Conservation (phyloP, 1,140 invertebrate species). For the Lordiphosa collinella region DNA sequence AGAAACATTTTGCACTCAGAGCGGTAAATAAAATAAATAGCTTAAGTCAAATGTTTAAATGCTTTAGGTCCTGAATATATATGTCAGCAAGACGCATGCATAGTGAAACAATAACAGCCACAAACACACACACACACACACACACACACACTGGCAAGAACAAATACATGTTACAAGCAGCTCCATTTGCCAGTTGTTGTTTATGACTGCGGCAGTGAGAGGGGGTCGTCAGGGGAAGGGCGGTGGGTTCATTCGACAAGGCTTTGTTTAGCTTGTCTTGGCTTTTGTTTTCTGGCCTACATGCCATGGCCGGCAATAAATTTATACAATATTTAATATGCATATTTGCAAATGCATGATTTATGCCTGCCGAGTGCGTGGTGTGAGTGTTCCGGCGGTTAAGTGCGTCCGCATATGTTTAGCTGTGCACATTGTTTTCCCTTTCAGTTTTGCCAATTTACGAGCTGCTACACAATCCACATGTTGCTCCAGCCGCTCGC, state of each 20-base stretch:
- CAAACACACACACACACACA: constrained; percentile 16
- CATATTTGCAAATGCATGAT: constrained; percentile 67
- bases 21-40: constrained; percentile 53
- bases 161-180: constrained; percentile 47
- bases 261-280: constrained; percentile 41
- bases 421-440: constrained; percentile 10
- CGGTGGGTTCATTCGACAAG: constrained; percentile 34
- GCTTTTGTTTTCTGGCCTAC: constrained; percentile 52
- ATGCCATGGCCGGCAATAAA: constrained; percentile 52
- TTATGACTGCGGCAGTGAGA: constrained; percentile 36
- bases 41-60: constrained; percentile 43
- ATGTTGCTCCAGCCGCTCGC: constrained; percentile 4
- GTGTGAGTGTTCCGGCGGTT: constrained; percentile 12
- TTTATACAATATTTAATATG: constrained; percentile 70
- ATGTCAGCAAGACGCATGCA: constrained; percentile 25
- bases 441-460: not conserved
- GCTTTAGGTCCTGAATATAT: constrained; percentile 17
- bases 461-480: too few relatives aligned
- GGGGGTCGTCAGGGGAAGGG: constrained; percentile 1
- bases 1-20: constrained; percentile 41
- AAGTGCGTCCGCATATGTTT: constrained; percentile 51
- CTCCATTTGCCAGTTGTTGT: constrained; percentile 49
- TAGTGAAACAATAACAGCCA: not conserved
- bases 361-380: constrained; percentile 40
- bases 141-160: constrained; percentile 2